These are phyloP conservation scores for Melanotaenia boesemani DNA, from an alignment of 2,797 vertebrate genomes.

Conservation along the genomic window DNA sequence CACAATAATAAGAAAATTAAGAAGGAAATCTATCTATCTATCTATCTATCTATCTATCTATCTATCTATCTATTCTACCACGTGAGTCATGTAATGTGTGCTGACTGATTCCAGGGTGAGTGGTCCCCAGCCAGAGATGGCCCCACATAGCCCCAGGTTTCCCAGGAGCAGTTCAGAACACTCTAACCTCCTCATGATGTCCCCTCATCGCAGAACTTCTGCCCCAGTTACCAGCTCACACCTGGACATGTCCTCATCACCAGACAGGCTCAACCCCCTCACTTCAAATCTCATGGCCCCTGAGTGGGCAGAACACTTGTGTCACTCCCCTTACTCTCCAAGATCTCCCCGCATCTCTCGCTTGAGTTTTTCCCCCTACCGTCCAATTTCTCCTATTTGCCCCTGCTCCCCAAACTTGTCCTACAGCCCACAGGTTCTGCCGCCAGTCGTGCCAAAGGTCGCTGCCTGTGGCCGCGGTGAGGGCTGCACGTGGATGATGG, in stretches of 20 bases:
- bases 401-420: conserved; percentile 25
- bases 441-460: not conserved
- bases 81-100: conserved; percentile 6
- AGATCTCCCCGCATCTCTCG: conserved; percentile 26
- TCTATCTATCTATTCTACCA: not conserved
- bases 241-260: conserved; percentile 30
- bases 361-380: conserved; percentile 17
- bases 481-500: conserved; percentile 63
- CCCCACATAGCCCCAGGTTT: conserved; percentile 28
- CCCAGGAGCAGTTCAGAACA: conserved; percentile 52
- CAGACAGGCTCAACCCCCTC: conserved; percentile 23
- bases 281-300: conserved; percentile 18
- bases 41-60: too few species aligned
- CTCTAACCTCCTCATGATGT: conserved; percentile 11
- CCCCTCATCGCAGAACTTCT: conserved; percentile 30
- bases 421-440: conserved; percentile 12
- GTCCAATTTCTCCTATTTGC: conserved; percentile 34
- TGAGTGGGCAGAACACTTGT: conserved; percentile 29
- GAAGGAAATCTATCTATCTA: too few species aligned
- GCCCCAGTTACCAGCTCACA: conserved; percentile 28
- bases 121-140: conserved; percentile 24
- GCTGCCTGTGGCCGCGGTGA: conserved; percentile 48
- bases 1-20: too few species aligned
- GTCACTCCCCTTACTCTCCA: conserved; percentile 34
- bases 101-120: conserved; percentile 37